phyloP scores from a whole-genome alignment of 2,113 vertebrate genomes.

The Pachycephala philippinensis region DNA sequence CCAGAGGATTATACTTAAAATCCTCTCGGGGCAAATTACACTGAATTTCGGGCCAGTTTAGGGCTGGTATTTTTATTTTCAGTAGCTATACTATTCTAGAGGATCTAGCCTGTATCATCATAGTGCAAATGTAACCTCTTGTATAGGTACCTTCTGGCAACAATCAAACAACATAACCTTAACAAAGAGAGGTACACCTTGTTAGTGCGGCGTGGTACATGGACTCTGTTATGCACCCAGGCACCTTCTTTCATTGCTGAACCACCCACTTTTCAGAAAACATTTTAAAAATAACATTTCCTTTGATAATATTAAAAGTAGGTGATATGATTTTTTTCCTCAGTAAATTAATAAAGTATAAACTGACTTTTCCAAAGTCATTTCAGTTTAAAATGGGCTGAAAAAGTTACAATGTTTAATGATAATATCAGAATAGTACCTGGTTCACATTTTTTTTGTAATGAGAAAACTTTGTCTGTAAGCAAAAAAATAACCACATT shows the following conservation, averaged over 20 bases:
- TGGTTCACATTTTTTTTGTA: constrained; percentile 27
- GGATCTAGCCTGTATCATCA: constrained; percentile 17
- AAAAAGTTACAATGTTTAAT: constrained; percentile 20
- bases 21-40: constrained; percentile 7
- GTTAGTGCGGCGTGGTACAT: background rate
- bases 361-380: constrained; percentile 31
- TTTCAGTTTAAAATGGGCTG: constrained; percentile 28
- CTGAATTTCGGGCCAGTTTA: background rate
- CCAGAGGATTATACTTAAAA: constrained; percentile 24
- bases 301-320: constrained; percentile 57
- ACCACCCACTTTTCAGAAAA: background rate
- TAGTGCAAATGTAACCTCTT: constrained; percentile 65
- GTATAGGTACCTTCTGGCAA: constrained; percentile 8
- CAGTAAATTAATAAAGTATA: constrained; percentile 48
- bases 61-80: background rate
- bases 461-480: background rate
- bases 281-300: constrained; percentile 35
- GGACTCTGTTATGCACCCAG: background rate
- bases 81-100: background rate
- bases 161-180: constrained; percentile 17
- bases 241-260: background rate
- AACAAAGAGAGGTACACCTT: constrained; percentile 50
- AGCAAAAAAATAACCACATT: background rate
- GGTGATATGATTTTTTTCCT: constrained; percentile 10
- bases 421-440: constrained; percentile 1